phyloP scores from a whole-genome alignment of 2,888 invertebrate genomes.

The Marronus borbonicus region DNA sequence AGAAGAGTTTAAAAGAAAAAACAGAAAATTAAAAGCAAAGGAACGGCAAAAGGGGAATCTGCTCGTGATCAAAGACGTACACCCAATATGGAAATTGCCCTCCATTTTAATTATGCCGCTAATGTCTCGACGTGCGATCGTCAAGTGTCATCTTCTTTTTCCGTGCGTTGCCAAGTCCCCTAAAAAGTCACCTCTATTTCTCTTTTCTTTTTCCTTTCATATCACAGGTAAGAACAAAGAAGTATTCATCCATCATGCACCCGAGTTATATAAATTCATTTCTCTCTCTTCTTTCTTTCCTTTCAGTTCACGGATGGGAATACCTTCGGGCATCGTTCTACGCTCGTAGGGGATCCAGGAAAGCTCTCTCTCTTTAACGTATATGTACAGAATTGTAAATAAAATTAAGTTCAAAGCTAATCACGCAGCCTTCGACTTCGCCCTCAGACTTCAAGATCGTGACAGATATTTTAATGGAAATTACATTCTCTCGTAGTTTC shows the following conservation, averaged over 20 bases:
- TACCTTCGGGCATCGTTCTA: background rate
- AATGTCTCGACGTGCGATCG: background rate
- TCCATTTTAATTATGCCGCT: background rate
- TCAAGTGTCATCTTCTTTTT: background rate
- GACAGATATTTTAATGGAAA: slow-evolving; percentile 36
- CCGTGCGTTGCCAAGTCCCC: too few relatives aligned
- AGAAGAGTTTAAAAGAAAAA: too few relatives aligned
- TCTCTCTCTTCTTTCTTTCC: background rate
- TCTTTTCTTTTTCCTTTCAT: background rate
- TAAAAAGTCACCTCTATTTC: background rate
- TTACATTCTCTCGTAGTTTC: background rate
- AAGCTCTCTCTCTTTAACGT: background rate
- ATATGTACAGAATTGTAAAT: slow-evolving; percentile 12
- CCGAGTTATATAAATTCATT: background rate
- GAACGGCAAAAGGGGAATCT: background rate
- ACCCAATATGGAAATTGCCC: background rate
- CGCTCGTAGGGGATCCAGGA: background rate
- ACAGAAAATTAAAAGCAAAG: background rate
- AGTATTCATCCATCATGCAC: background rate
- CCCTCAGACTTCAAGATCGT: background rate
- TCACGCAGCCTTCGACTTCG: slow-evolving; percentile 3
- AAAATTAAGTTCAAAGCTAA: slow-evolving; percentile 37
- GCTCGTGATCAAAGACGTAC: too few relatives aligned
- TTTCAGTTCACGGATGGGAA: too few relatives aligned
- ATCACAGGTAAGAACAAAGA: background rate